phyloP scores from a whole-genome alignment of 2,888 invertebrate genomes.

The Melieria crassipennis region DNA sequence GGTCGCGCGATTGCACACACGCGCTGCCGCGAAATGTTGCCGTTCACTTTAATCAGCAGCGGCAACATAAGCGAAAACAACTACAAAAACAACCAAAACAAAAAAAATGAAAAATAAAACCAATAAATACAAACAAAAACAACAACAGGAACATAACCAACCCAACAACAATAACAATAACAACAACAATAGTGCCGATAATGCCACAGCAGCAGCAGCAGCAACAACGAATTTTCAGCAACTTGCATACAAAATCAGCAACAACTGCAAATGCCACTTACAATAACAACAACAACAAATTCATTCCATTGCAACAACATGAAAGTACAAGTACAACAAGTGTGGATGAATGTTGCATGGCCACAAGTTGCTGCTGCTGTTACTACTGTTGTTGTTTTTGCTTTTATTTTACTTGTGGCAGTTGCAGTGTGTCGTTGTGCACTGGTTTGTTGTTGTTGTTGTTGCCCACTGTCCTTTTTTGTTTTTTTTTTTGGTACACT shows the following conservation, averaged over 20 bases:
- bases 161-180: slow-evolving; percentile 8
- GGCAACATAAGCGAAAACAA: too few species aligned
- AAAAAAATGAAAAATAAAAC: too few species aligned
- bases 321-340: too few species aligned
- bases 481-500: background rate
- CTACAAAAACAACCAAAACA: too few species aligned
- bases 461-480: too few species aligned
- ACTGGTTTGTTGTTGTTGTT: background rate
- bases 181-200: slow-evolving; percentile 9
- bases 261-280: background rate
- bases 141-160: slow-evolving; percentile 18
- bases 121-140: background rate
- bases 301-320: too few species aligned
- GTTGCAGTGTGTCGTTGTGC: slow-evolving; percentile 1
- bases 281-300: too few species aligned
- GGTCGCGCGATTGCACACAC: too few species aligned
- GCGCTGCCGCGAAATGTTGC: too few species aligned
- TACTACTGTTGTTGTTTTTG: slow-evolving; percentile 23
- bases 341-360: background rate
- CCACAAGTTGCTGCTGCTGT: slow-evolving; percentile 13
- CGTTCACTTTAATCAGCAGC: too few species aligned
- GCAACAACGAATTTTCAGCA: slow-evolving; percentile 17
- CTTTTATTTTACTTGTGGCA: slow-evolving; percentile 7
- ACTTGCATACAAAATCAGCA: slow-evolving; percentile 22
- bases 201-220: background rate